Percentiles rank a stretch among this genome's conserved stretches.
Conservation (phyloP, 2,888 invertebrate species). For the Patella pellucida region DNA sequence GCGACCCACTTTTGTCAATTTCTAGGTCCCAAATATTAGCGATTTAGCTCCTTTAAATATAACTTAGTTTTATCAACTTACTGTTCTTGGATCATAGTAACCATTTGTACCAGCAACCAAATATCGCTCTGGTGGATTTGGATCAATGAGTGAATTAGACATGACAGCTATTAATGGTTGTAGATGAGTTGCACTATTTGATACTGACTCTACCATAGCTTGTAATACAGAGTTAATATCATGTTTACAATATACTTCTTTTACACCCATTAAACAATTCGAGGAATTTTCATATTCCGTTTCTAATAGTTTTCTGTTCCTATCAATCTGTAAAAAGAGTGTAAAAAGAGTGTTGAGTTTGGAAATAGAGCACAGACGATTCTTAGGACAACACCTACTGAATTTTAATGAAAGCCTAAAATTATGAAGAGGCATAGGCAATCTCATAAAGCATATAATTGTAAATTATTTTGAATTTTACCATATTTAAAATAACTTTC, state of each 20-base stretch:
- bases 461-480: too few relatives aligned
- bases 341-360: too few relatives aligned
- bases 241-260: background rate
- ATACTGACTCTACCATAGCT: background rate
- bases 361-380: too few relatives aligned
- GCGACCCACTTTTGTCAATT: too few relatives aligned
- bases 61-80: background rate
- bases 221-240: background rate
- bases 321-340: background rate
- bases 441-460: too few relatives aligned
- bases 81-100: slow-evolving; percentile 1
- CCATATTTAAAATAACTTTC: too few relatives aligned
- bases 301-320: background rate
- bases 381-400: too few relatives aligned
- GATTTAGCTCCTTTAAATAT: too few relatives aligned
- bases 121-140: background rate
- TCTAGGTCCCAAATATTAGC: too few relatives aligned
- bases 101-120: background rate
- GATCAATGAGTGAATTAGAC: background rate
- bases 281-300: background rate
- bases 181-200: background rate
- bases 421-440: too few relatives aligned
- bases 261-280: background rate
- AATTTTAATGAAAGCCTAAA: too few relatives aligned
- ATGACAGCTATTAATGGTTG: background rate